A percentile compares a stretch with the other conserved stretches of the same genome.
These are phyloP conservation scores for Ctenoplectra terminalis DNA, from an alignment of 1,140 invertebrate species.

Conservation along the genomic window DNA sequence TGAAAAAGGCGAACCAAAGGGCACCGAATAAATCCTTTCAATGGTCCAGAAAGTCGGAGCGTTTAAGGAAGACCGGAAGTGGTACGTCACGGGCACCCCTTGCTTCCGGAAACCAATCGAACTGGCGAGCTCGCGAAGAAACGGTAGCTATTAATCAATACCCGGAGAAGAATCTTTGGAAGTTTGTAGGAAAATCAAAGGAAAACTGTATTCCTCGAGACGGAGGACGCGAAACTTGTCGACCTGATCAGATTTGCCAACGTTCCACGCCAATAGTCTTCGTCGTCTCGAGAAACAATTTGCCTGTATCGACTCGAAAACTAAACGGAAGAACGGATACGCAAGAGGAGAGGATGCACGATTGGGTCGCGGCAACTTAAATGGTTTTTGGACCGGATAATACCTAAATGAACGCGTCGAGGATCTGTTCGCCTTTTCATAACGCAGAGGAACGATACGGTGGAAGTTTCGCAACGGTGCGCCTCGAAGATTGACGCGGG, in stretches of 20 bases:
- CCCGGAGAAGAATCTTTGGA: not conserved
- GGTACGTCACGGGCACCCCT: conserved; percentile 72
- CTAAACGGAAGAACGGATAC: not conserved
- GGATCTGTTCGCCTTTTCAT: not conserved
- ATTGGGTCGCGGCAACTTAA: conserved; percentile 28
- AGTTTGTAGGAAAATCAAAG: not conserved
- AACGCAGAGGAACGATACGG: not conserved
- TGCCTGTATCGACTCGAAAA: not conserved
- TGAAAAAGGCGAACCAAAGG: conserved; percentile 14
- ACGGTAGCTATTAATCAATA: conserved; percentile 2
- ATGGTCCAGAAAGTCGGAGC: not conserved
- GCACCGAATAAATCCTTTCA: not conserved
- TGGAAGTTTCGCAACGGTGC: not conserved
- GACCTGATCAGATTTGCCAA: not conserved
- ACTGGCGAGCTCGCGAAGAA: not conserved
- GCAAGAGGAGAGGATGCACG: not conserved
- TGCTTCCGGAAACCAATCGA: conserved; percentile 60
- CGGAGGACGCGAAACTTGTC: not conserved
- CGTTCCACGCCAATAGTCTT: not conserved
- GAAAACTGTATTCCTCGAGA: not conserved
- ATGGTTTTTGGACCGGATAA: not conserved
- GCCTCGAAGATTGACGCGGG: not conserved
- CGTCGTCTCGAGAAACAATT: conserved; percentile 5
- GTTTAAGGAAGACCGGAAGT: conserved; percentile 68
- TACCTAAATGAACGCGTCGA: not conserved